Evolutionary conservation across 2,888 invertebrate species (phyloP).

Genomic region (Ophonus ardosiacus): DNA sequence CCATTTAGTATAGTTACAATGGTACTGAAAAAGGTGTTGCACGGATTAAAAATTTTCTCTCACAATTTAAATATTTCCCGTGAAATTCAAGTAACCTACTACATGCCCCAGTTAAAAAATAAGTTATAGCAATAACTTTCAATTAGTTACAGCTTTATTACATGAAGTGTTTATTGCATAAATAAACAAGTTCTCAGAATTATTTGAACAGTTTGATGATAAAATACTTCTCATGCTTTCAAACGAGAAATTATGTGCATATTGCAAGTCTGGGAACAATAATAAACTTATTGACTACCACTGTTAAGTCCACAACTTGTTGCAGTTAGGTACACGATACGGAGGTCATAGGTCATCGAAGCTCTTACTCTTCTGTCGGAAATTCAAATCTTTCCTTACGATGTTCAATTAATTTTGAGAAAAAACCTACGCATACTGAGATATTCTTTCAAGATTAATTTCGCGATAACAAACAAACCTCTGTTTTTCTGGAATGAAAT

Average conservation of each 20-base stretch:
- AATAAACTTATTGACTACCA: neutral
- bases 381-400: constrained; percentile 9
- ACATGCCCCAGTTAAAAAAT: too few relatives aligned
- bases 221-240: too few relatives aligned
- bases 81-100: too few relatives aligned
- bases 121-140: constrained; percentile 17
- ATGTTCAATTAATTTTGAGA: constrained; percentile 32
- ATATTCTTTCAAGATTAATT: constrained; percentile 2
- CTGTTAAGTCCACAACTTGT: constrained; percentile 42
- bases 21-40: too few relatives aligned
- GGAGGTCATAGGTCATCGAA: constrained; percentile 32
- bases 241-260: too few relatives aligned
- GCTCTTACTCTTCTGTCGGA: constrained; percentile 50
- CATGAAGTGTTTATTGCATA: neutral
- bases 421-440: constrained; percentile 8
- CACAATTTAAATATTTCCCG: too few relatives aligned
- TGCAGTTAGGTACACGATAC: constrained; percentile 33
- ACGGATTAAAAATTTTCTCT: too few relatives aligned
- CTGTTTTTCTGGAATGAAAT: constrained; percentile 13
- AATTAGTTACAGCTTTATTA: constrained; percentile 14
- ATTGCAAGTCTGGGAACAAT: neutral
- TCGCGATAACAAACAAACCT: neutral
- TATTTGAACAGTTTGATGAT: too few relatives aligned
- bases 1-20: too few relatives aligned
- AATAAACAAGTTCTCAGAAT: neutral